A percentile compares a stretch with the other conserved stretches of the same genome.
These are phyloP conservation scores for Laterallus jamaicensis DNA, from an alignment of 2,113 vertebrate genomes.

Conservation along the genomic window DNA sequence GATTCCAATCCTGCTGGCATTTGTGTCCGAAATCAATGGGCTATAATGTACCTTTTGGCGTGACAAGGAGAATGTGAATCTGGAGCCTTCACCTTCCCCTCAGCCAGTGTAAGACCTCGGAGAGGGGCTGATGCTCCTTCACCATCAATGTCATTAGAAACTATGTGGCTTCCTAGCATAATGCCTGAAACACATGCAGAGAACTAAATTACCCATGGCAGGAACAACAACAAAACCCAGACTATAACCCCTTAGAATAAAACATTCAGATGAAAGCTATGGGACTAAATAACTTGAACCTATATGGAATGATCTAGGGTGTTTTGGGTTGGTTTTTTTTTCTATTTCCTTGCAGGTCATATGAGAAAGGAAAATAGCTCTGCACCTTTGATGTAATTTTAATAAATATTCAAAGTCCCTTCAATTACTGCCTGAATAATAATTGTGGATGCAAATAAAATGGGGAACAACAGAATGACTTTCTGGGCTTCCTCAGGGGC, in stretches of 20 bases:
- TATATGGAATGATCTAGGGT: not conserved
- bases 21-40: not conserved
- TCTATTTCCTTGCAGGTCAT: not conserved
- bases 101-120: not conserved
- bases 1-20: not conserved
- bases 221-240: not conserved
- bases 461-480: constrained; percentile 30
- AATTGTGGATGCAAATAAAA: constrained; percentile 30
- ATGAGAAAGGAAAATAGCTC: not conserved
- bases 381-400: constrained; percentile 44
- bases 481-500: constrained; percentile 21
- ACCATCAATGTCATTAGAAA: not conserved
- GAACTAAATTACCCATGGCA: constrained; percentile 28
- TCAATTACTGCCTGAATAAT: constrained; percentile 46
- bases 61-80: not conserved
- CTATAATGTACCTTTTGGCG: not conserved
- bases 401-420: constrained; percentile 43
- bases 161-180: not conserved
- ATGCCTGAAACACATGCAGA: not conserved
- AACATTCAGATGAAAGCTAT: not conserved
- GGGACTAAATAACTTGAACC: not conserved
- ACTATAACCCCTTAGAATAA: not conserved
- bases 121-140: not conserved
- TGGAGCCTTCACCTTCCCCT: not conserved
- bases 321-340: not conserved